A percentile compares a stretch with the other conserved stretches of the same genome.
Evolutionary conservation across 2,797 vertebrate genomes (phyloP).

Genomic region (Chiroxiphia lanceolata): DNA sequence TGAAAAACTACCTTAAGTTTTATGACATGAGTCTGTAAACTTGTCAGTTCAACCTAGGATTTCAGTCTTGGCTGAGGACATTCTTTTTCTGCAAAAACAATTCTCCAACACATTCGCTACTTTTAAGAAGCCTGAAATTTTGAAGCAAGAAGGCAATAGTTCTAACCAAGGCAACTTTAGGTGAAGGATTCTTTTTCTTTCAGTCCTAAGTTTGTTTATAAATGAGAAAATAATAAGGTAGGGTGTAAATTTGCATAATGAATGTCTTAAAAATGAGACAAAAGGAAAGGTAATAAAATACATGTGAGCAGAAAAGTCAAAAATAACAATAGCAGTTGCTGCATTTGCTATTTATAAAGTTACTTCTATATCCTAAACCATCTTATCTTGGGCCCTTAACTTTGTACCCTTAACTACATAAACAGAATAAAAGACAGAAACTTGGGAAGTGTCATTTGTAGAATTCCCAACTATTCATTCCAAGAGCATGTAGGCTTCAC

Average conservation of each 20-base stretch:
- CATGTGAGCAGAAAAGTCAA: neutral
- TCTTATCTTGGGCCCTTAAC: neutral
- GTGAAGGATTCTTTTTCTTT: neutral
- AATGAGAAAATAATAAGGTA: neutral
- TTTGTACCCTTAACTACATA: neutral
- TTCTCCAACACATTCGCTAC: rapidly evolving
- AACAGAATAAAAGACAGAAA: neutral
- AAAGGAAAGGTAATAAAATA: neutral
- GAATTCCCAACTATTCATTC: rapidly evolving
- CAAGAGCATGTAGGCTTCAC: neutral
- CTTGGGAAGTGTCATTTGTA: neutral
- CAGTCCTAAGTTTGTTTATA: neutral
- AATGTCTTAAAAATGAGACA: neutral
- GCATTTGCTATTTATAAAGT: neutral
- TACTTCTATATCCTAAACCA: neutral
- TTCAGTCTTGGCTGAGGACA: neutral
- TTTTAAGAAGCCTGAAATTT: neutral
- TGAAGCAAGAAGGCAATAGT: neutral
- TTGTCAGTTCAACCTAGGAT: neutral
- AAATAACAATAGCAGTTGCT: neutral
- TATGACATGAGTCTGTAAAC: neutral
- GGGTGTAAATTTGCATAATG: neutral
- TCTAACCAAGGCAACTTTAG: neutral
- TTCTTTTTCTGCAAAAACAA: neutral
- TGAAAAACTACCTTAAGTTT: neutral